Evolutionary conservation across 1,140 invertebrate species (phyloP), one percentile per base, ranked within the genome.

Genomic region (Oppia nitens): DNA sequence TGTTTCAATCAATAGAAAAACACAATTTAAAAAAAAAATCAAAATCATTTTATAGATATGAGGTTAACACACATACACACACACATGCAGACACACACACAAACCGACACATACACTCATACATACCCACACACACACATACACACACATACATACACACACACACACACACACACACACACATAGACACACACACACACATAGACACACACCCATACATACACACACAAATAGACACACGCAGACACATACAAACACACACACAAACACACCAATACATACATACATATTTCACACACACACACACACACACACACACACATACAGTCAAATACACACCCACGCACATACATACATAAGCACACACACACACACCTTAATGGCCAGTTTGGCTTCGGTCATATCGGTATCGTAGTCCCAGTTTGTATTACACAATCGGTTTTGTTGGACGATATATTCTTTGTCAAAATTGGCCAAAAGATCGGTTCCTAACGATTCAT

Each of bases 391-490:
- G 17, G 25, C 21, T 14, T n/a, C 28, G 14, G 56, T 50, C 3
- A 63, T 54, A 28, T 64, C 60, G 47, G 57, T 58, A 6, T 45
- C 47, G 23, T 59, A 60, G 27, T 52, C 56, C 64, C 64, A 64
- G 1, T 63, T 60, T 24, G 61, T 59, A 2, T 25, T 12, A 23
- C 20, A 23, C 2, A 40, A 1, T 11, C 1, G 12, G 11, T 29
- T 17, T 21, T 21, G 21, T 47, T 55, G 27, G 14, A 1, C 28
- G 2, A 28, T 21, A 2, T 45, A 12, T 27, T n/a, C 21, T 47
- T 40, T 32, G 24, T 55, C 47, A n/a, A 17, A 23, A 45, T 55
- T 23, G 1, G 1, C 2, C 20, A 55, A 55, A n/a, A 26, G 12
- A 20, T 26, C 52, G 17, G 17, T 40, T 40, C 32, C 32, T 40